A percentile compares a stretch with the other conserved stretches of the same genome.
These are phyloP conservation scores for Rhinolophus sinicus DNA, from an alignment of 2,113 vertebrate genomes.

Conservation along the genomic window DNA sequence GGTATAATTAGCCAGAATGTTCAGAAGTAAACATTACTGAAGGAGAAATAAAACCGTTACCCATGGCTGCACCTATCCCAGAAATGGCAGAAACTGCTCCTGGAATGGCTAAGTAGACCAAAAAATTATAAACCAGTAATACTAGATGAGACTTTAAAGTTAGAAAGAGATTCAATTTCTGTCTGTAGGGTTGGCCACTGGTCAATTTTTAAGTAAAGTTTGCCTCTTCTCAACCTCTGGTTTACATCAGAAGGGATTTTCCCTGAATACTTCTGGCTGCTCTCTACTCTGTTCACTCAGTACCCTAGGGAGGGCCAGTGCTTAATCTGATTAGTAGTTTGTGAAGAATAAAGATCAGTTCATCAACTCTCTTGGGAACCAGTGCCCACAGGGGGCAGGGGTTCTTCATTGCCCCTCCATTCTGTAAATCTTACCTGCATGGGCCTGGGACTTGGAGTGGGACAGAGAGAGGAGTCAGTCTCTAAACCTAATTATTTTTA, in stretches of 20 bases:
- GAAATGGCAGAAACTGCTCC: neutral
- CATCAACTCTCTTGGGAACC: neutral
- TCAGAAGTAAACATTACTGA: constrained; percentile 55
- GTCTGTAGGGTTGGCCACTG: constrained; percentile 45
- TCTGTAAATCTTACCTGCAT: neutral
- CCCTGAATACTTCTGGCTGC: neutral
- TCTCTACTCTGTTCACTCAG: neutral
- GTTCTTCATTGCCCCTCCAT: neutral
- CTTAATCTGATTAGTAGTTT: neutral
- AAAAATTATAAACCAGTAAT: neutral
- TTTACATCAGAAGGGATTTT: constrained; percentile 37
- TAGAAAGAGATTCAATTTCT: constrained; percentile 57
- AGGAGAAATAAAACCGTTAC: constrained; percentile 71
- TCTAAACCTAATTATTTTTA: neutral
- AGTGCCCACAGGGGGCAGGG: no score
- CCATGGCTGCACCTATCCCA: neutral
- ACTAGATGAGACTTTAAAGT: constrained; percentile 56
- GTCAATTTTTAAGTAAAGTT: constrained; percentile 41
- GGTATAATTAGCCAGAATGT: constrained; percentile 57
- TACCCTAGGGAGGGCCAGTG: neutral
- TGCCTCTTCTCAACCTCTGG: neutral
- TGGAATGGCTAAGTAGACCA: neutral
- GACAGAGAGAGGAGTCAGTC: neutral
- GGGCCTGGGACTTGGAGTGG: neutral
- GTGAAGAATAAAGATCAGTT: neutral